Base-by-base conservation (phyloP, 1,140 invertebrate genomes). In the Parasteatoda tepidariorum region DNA sequence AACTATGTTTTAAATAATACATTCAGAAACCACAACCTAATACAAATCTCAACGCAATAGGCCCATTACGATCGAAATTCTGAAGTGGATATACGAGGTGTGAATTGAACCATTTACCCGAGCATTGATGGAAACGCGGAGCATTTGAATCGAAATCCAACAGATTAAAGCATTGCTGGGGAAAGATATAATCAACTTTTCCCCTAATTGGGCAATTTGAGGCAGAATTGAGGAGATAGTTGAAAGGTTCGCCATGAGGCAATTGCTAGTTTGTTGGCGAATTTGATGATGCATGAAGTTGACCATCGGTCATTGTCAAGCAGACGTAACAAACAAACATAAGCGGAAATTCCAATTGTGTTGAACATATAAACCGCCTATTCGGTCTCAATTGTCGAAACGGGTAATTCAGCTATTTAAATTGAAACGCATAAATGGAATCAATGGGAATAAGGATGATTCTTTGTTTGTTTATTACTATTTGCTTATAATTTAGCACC, bases 121-220 rank as follows among this genome's bases (percentile, higher is more conserved):
- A 70, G 34, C 28, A 31, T 66, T 33, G 34, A 31, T 31, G 67
- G 41, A 41, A 66, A 24, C 31, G 2, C 26, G 48, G 55, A 38
- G 38, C 71, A 61, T 61, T 74, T 74, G 74, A n/a, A n/a, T n/a
- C n/a, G n/a, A 78, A 78, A 54, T 78, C 38, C 61, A 15, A 59
- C 6, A 78, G 74, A 66, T 78, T 78, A 78, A 41, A 78, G 74
- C 28, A 71, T 71, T 30, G 68, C 41, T 66, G 62, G 73, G 34
- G 33, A 78, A 78, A 78, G 74, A 66, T 78, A 78, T 78, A 64
- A 78, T 78, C 74, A 78, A 78, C 74, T 66, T 62, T 78, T 55
- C 61, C 71, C 33, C 33, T 75, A 75, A 75, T 75, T 75, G 61
- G 62, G 24, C 74, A 78, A 78, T 78, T 78, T 75, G 55, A 48